Percentiles rank a stretch among this genome's conserved stretches.
phyloP scores from a whole-genome alignment of 1,140 invertebrate genomes.

The Zaprionus inermis region DNA sequence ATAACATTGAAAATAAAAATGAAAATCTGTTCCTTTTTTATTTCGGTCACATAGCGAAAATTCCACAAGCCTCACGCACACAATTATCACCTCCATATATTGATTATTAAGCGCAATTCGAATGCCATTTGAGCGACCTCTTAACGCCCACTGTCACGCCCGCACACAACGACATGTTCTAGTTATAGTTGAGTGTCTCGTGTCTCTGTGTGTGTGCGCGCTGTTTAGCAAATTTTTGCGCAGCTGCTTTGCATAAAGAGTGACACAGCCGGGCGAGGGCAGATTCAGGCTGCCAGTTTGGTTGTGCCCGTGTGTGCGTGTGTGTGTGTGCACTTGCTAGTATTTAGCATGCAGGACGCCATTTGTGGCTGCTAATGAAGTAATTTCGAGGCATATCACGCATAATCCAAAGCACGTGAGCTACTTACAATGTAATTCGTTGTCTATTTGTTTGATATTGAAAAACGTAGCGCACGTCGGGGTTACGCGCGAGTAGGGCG shows the following conservation, averaged over 20 bases:
- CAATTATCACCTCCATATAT: constrained; percentile 79
- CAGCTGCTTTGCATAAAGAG: constrained; percentile 78
- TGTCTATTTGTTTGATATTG: constrained; percentile 83
- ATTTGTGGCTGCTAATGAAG: constrained; percentile 81
- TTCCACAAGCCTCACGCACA: constrained; percentile 60
- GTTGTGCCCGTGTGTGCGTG: constrained; percentile 1
- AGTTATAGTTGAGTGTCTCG: constrained; percentile 40
- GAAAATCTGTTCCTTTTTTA: neutral
- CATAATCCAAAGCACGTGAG: constrained; percentile 81
- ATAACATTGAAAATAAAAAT: neutral
- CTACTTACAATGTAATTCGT: constrained; percentile 83
- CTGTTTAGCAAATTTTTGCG: constrained; percentile 49
- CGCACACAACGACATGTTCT: constrained; percentile 33
- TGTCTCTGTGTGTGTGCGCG: neutral
- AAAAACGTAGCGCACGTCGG: constrained; percentile 50
- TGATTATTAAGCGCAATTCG: constrained; percentile 77
- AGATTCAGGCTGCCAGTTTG: neutral
- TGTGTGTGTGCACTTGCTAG: constrained; percentile 46
- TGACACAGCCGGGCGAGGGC: constrained; percentile 37
- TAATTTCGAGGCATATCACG: constrained; percentile 82
- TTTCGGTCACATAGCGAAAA: constrained; percentile 9
- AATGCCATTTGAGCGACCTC: constrained; percentile 54
- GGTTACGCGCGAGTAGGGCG: neutral
- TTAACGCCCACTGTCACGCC: neutral
- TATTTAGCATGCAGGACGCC: constrained; percentile 74